Percentiles rank a stretch among this genome's conserved stretches.
These are phyloP conservation scores for Morbakka virulenta DNA, from an alignment of 30 jellyfish, hydroid and myxozoan species.

Conservation along the genomic window DNA sequence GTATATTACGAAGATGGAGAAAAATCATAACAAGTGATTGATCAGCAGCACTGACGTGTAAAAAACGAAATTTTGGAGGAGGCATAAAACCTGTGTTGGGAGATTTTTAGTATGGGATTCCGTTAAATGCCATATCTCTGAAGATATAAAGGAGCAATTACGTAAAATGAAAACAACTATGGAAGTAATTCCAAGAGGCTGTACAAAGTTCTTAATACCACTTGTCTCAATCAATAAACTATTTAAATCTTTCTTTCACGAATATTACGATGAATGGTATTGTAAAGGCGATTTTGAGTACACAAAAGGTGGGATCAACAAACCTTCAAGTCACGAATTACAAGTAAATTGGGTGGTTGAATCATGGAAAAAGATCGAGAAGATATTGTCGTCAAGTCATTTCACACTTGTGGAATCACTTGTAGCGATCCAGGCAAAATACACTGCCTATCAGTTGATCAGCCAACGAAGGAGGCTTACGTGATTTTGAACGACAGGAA, in stretches of 20 bases:
- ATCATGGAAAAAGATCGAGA: background rate
- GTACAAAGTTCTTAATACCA: conserved; percentile 16
- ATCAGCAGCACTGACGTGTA: too few species aligned
- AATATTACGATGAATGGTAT: background rate
- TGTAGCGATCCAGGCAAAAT: too few species aligned
- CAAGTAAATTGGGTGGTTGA: conserved; percentile 25
- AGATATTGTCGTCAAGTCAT: background rate
- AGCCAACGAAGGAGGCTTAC: too few species aligned
- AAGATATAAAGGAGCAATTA: background rate
- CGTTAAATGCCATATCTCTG: background rate
- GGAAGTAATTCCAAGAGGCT: background rate
- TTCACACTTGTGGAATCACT: background rate
- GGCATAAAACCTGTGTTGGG: conserved; percentile 17
- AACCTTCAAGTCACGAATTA: conserved; percentile 19
- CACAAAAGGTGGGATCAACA: conserved; percentile 2
- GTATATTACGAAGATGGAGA: too few species aligned
- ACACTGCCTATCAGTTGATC: too few species aligned
- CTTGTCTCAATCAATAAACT: background rate
- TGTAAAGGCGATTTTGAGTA: conserved; percentile 5
- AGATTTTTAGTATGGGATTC: too few species aligned
- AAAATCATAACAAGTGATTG: too few species aligned
- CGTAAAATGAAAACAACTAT: background rate
- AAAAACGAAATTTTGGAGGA: conserved; percentile 1
- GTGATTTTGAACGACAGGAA: too few species aligned
- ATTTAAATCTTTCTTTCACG: background rate